These are phyloP conservation scores for Xenops minutus DNA, from an alignment of 2,797 vertebrate genomes.

Conservation along the genomic window DNA sequence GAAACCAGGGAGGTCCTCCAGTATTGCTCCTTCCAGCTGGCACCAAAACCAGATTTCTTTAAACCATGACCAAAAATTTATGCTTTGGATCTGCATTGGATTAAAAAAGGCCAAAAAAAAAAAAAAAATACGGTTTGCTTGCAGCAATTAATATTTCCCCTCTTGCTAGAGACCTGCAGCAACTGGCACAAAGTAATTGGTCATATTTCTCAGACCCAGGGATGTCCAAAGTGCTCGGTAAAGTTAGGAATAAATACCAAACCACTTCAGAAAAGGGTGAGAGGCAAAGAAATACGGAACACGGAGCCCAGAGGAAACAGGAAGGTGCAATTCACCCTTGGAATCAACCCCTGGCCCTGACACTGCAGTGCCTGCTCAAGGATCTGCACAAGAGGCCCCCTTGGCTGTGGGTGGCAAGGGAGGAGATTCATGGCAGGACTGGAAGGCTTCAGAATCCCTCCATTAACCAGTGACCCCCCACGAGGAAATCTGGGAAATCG, in stretches of 20 bases:
- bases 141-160: background rate
- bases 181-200: background rate
- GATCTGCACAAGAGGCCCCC: background rate
- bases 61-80: background rate
- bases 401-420: accelerated
- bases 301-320: background rate
- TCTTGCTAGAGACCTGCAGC: background rate
- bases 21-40: background rate
- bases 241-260: background rate
- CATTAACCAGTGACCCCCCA: background rate
- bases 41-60: background rate
- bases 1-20: background rate
- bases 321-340: background rate
- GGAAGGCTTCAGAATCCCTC: background rate
- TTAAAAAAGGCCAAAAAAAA: background rate
- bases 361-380: background rate
- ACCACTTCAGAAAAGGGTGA: background rate
- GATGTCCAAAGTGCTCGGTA: background rate
- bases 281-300: background rate
- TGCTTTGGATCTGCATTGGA: background rate
- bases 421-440: background rate
- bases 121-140: background rate
- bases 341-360: background rate
- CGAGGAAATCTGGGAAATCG: background rate
- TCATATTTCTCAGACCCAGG: background rate